Conservation (phyloP, 2,113 vertebrate species). For the Carollia perspicillata region DNA sequence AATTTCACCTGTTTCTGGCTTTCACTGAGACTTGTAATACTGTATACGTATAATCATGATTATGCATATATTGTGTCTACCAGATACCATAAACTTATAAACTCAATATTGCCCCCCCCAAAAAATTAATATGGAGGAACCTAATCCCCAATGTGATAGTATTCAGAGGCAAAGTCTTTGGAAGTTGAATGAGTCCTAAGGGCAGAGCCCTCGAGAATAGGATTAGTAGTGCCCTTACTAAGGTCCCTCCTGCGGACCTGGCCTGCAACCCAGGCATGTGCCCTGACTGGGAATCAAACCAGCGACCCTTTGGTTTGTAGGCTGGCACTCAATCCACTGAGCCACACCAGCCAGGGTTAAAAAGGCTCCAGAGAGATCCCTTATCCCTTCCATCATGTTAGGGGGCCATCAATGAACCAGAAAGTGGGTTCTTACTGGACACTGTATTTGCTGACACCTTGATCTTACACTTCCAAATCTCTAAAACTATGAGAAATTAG, state of each 20-base stretch:
- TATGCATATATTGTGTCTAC: neutral
- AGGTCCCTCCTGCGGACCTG: no score
- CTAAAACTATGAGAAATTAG: neutral
- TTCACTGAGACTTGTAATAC: neutral
- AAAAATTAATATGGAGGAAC: neutral
- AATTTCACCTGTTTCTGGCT: neutral
- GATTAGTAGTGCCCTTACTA: neutral
- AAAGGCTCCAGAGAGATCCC: neutral
- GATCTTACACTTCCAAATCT: neutral
- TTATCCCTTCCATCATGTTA: fast-evolving
- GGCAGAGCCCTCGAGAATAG: neutral
- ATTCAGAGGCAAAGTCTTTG: neutral
- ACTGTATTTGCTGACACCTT: neutral
- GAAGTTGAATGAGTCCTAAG: neutral
- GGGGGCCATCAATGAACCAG: neutral
- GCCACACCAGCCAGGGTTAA: no score
- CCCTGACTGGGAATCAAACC: no score
- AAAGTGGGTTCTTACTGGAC: neutral
- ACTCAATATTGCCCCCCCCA: neutral
- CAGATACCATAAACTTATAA: neutral
- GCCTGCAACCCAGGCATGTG: no score
- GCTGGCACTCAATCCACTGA: no score
- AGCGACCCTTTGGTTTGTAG: no score
- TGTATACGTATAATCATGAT: neutral
- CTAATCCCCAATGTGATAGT: neutral